Conservation (phyloP, 1,140 invertebrate species). For the Pseudachorutes palmiensis region DNA sequence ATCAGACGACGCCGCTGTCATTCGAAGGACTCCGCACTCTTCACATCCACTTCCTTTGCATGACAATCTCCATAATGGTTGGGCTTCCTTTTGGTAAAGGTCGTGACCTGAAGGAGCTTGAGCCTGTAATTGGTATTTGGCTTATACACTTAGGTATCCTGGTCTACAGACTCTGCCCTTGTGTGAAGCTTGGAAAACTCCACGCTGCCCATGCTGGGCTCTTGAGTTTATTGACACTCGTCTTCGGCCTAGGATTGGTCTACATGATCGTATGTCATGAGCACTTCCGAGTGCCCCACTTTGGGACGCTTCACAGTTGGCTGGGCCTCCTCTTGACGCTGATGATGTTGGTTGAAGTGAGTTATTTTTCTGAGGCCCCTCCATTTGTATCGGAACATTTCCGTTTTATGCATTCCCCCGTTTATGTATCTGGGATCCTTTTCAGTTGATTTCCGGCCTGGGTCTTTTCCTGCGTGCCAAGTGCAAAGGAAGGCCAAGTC, state of each 20-base stretch:
- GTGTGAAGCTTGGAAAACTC: neutral
- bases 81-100: neutral
- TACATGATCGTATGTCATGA: neutral
- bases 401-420: neutral
- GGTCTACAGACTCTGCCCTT: neutral
- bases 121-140: neutral
- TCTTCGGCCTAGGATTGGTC: neutral
- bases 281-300: neutral
- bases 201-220: neutral
- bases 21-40: neutral
- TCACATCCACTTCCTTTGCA: neutral
- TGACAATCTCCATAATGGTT: neutral
- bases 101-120: neutral
- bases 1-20: too few relatives aligned
- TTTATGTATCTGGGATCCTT: neutral
- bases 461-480: too few relatives aligned
- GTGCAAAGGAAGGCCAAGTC: neutral
- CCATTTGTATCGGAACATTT: neutral
- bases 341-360: neutral
- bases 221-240: neutral
- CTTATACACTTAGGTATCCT: neutral
- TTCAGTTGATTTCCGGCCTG: too few relatives aligned
- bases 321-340: neutral
- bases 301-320: conserved; percentile 7
- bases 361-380: neutral